These are phyloP conservation scores for Oikopleura vanhoeffeni DNA, from an alignment of 23 tunicate genomes.

Conservation along the genomic window DNA sequence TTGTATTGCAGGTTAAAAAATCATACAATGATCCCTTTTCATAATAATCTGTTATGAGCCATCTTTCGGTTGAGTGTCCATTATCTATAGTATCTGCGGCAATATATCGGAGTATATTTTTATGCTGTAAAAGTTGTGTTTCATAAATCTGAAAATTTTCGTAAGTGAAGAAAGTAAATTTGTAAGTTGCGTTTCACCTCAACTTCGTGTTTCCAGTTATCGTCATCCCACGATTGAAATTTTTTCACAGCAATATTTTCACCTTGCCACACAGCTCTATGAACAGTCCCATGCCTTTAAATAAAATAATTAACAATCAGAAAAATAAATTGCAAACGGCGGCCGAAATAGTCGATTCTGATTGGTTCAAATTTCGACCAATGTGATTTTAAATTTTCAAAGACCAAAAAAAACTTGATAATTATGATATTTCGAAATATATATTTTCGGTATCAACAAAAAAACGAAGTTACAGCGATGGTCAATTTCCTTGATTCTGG, in stretches of 20 bases:
- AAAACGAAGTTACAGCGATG: no score
- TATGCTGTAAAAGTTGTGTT: constrained; percentile 66
- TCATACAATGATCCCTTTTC: constrained; percentile 89
- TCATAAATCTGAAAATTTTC: constrained; percentile 38
- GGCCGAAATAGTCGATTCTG: no score
- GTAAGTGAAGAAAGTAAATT: neutral
- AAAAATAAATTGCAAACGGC: no score
- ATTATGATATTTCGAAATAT: no score
- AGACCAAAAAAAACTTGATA: no score
- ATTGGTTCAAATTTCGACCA: no score
- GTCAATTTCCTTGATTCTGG: no score
- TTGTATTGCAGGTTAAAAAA: constrained; percentile 19
- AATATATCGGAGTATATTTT: constrained; percentile 67
- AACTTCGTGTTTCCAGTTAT: constrained; percentile 57
- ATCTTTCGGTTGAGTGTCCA: constrained; percentile 55
- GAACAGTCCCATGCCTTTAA: no score
- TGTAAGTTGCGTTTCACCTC: neutral
- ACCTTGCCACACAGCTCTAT: no score
- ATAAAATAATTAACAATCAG: no score
- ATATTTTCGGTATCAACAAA: no score
- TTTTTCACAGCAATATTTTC: constrained; percentile 90
- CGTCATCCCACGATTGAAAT: constrained; percentile 74
- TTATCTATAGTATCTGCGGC: constrained; percentile 58
- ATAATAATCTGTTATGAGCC: constrained; percentile 91
- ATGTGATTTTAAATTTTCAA: no score